Conservation (phyloP, 2,797 vertebrate genomes). For the Microctenopoma lineatum region DNA sequence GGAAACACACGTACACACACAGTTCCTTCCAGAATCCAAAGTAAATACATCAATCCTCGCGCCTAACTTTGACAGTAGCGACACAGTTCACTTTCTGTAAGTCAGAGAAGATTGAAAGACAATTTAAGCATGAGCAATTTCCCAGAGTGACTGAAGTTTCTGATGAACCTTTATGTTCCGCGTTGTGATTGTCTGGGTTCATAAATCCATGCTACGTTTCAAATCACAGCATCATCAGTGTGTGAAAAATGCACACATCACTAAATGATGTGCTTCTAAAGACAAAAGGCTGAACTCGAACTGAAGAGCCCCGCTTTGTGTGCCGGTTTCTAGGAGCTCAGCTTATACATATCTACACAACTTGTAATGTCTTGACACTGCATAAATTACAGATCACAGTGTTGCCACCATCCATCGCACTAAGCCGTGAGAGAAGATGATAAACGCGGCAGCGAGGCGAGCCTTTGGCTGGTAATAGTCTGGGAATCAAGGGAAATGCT, state of each 20-base stretch:
- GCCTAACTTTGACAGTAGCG: conserved; percentile 48
- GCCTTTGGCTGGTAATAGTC: conserved; percentile 36
- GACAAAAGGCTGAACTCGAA: conserved; percentile 28
- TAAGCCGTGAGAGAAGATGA: conserved; percentile 31
- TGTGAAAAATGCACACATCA: conserved; percentile 20
- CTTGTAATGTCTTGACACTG: conserved; percentile 18
- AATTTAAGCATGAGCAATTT: background rate
- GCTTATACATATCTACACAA: conserved; percentile 12
- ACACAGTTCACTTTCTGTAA: conserved; percentile 39
- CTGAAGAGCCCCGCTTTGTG: background rate
- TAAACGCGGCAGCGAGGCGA: conserved; percentile 39
- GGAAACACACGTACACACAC: conserved; percentile 13
- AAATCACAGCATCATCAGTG: conserved; percentile 1
- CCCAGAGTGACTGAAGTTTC: conserved; percentile 8
- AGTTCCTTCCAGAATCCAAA: conserved; percentile 52
- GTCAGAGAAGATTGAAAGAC: conserved; percentile 50
- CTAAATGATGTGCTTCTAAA: conserved; percentile 18
- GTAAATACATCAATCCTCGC: conserved; percentile 64
- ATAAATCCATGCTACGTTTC: background rate
- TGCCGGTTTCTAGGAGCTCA: conserved; percentile 1
- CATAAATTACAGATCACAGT: conserved; percentile 62
- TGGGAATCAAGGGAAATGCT: conserved; percentile 40
- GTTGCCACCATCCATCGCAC: conserved; percentile 32
- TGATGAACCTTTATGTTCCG: background rate
- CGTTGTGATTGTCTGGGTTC: background rate